Evolutionary conservation across 2,888 invertebrate species (phyloP).

Genomic region (Latrodectus hesperus): DNA sequence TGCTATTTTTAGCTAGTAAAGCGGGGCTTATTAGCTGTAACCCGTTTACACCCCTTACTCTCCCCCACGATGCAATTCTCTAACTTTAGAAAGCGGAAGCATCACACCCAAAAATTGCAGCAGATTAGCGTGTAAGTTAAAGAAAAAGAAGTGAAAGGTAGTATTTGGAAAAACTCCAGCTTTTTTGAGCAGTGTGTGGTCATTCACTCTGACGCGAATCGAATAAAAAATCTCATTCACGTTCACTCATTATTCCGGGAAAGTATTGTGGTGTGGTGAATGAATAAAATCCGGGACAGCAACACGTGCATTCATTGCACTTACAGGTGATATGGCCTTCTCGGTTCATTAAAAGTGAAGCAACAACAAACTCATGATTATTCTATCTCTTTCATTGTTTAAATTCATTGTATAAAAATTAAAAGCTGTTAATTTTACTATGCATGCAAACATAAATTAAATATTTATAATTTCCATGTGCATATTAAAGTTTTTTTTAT

Average conservation of each 20-base stretch:
- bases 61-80: constrained; percentile 11
- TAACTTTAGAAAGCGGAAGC: background rate
- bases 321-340: background rate
- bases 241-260: background rate
- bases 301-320: background rate
- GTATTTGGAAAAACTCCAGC: constrained; percentile 5
- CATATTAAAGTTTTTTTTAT: too few relatives aligned
- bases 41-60: background rate
- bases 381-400: too few relatives aligned
- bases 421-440: too few relatives aligned
- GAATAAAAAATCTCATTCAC: background rate
- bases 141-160: background rate
- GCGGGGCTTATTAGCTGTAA: constrained; percentile 32
- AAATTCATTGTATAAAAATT: too few relatives aligned
- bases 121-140: background rate
- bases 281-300: background rate
- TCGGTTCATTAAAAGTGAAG: too few relatives aligned
- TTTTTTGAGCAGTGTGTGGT: background rate
- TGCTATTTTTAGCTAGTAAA: constrained; percentile 50
- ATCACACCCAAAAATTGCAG: background rate
- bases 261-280: background rate
- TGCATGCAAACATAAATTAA: too few relatives aligned
- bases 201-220: background rate
- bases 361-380: too few relatives aligned
- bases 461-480: too few relatives aligned